These are phyloP conservation scores for Aphrocallistes beatrix DNA, from an alignment of 37 sponge, comb jelly and placozoan species.

Conservation along the genomic window DNA sequence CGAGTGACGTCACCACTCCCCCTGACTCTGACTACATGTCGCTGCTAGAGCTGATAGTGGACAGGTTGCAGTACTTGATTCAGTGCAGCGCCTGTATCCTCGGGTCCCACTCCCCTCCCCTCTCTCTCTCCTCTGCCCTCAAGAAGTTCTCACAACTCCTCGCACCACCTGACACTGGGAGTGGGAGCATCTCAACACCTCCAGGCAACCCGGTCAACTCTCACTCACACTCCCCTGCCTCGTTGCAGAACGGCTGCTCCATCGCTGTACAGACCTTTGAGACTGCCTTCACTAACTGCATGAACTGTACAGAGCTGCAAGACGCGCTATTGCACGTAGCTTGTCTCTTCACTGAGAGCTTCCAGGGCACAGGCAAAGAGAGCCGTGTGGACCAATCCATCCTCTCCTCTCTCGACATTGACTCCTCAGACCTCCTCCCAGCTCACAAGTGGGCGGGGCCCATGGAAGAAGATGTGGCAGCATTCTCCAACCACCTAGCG, in stretches of 20 bases:
- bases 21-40: background rate
- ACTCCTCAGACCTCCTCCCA: background rate
- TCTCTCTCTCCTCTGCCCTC: background rate
- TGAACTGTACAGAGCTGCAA: background rate
- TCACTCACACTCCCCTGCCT: background rate
- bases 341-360: background rate
- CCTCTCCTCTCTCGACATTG: background rate
- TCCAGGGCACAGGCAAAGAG: background rate
- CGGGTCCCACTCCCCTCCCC: background rate
- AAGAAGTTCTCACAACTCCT: background rate
- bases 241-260: background rate
- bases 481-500: background rate
- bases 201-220: background rate
- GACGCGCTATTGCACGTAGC: background rate
- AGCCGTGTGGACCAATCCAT: background rate
- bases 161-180: background rate
- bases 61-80: background rate
- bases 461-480: background rate
- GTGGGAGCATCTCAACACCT: background rate
- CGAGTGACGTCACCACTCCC: background rate
- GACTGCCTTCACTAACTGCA: background rate
- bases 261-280: background rate
- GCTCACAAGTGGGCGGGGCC: background rate
- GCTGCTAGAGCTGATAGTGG: background rate
- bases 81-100: background rate